Evolutionary conservation across 2,888 invertebrate genomes (phyloP).

Genomic region (Dasysyrphus albostriatus): DNA sequence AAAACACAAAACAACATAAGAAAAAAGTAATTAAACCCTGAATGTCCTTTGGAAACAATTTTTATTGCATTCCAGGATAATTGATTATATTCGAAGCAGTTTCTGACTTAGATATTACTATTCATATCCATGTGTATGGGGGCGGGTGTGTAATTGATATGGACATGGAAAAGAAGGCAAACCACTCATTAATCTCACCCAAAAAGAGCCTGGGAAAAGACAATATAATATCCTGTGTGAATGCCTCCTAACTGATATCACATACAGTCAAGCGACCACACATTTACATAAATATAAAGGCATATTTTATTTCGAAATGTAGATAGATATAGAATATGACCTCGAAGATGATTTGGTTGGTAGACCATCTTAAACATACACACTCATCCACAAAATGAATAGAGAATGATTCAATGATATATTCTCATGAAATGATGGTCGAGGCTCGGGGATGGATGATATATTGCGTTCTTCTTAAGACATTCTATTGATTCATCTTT

Average conservation of each 20-base stretch:
- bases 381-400: neutral
- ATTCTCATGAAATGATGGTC: slow-evolving; percentile 17
- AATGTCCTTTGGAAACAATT: slow-evolving; percentile 72
- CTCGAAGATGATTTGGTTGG: slow-evolving; percentile 60
- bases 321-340: slow-evolving; percentile 27
- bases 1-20: neutral
- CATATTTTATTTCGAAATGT: slow-evolving; percentile 51
- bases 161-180: slow-evolving; percentile 52
- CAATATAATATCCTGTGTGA: slow-evolving; percentile 64
- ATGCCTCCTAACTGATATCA: slow-evolving; percentile 63
- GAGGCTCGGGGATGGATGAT: slow-evolving; percentile 55
- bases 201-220: slow-evolving; percentile 61
- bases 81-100: slow-evolving; percentile 70
- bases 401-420: slow-evolving; percentile 64
- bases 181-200: slow-evolving; percentile 69
- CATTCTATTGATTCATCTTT: slow-evolving; percentile 64
- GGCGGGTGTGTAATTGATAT: slow-evolving; percentile 54
- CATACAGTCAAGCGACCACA: slow-evolving; percentile 46
- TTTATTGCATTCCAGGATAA: slow-evolving; percentile 75
- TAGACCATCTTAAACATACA: slow-evolving; percentile 19
- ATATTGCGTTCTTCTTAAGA: slow-evolving; percentile 49
- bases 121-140: slow-evolving; percentile 53
- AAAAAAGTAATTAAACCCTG: slow-evolving; percentile 66
- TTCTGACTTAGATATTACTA: slow-evolving; percentile 55
- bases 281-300: slow-evolving; percentile 37